These are phyloP conservation scores for Deilephila porcellus DNA, from an alignment of 2,888 invertebrate genomes.

Conservation along the genomic window DNA sequence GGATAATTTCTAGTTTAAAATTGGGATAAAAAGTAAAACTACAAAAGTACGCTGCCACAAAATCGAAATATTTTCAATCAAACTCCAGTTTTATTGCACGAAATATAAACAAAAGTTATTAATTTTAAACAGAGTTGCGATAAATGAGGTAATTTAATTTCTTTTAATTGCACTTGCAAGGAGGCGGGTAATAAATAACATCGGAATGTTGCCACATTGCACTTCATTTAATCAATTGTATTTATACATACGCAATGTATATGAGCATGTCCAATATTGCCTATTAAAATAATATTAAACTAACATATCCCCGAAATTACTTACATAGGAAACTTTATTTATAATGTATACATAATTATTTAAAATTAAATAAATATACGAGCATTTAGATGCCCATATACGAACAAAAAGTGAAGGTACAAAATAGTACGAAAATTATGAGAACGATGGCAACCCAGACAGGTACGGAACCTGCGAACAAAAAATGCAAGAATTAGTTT, in stretches of 20 bases:
- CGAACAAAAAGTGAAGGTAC: constrained; percentile 92
- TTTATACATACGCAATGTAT: constrained; percentile 72
- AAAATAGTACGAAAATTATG: constrained; percentile 90
- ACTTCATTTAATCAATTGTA: constrained; percentile 75
- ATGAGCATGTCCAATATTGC: constrained; percentile 65
- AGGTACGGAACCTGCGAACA: constrained; percentile 89
- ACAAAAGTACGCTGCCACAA: not conserved
- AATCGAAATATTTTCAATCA: constrained; percentile 9
- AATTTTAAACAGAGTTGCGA: too few relatives aligned
- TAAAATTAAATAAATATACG: constrained; percentile 42
- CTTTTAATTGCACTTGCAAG: not conserved
- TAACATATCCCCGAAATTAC: constrained; percentile 49
- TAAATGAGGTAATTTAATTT: not conserved
- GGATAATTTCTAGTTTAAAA: too few relatives aligned
- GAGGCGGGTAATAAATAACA: constrained; percentile 36
- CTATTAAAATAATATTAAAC: constrained; percentile 54
- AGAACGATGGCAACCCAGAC: constrained; percentile 91
- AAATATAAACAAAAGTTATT: constrained; percentile 27
- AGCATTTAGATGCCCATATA: constrained; percentile 89
- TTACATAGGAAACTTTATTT: constrained; percentile 38
- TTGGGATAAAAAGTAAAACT: not conserved
- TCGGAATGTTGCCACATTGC: constrained; percentile 57
- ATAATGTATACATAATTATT: constrained; percentile 37
- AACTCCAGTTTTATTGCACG: constrained; percentile 3
- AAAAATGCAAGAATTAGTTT: constrained; percentile 38